A percentile compares a stretch with the other conserved stretches of the same genome.
Evolutionary conservation across 1,140 invertebrate genomes (phyloP).

Genomic region (Euura saliciscinereae): DNA sequence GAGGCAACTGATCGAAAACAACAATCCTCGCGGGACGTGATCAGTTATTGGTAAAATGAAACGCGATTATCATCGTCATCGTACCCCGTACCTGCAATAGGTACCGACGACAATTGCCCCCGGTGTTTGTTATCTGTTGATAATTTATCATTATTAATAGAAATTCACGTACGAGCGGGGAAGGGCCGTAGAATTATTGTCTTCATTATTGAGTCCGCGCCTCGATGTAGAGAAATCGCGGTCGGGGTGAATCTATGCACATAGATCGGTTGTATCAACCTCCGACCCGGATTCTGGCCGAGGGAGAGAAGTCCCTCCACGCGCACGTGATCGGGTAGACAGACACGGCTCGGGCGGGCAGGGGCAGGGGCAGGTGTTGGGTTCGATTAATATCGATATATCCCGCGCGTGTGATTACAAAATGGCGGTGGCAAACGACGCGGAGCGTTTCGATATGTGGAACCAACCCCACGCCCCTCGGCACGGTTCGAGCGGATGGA

Average conservation of each 20-base stretch:
- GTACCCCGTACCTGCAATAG: too few relatives aligned
- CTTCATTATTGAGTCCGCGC: not conserved
- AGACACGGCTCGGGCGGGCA: not conserved
- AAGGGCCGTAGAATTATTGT: not conserved
- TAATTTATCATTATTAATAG: conserved; percentile 5
- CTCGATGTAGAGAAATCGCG: not conserved
- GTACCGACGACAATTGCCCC: not conserved
- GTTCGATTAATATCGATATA: conserved; percentile 27
- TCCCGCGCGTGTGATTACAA: conserved; percentile 22
- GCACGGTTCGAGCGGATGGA: not conserved
- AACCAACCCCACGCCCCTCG: not conserved
- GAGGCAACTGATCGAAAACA: too few relatives aligned
- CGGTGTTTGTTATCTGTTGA: not conserved
- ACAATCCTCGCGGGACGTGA: too few relatives aligned
- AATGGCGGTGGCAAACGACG: conserved; percentile 24
- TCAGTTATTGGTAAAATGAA: too few relatives aligned
- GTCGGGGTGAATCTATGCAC: not conserved
- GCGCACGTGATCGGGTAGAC: not conserved
- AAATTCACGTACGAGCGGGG: not conserved
- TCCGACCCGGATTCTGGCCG: not conserved
- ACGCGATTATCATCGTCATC: too few relatives aligned
- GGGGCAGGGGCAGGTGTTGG: not conserved
- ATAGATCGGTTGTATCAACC: not conserved
- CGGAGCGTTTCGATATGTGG: conserved; percentile 1
- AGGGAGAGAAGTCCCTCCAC: not conserved